Percentiles rank a stretch among this genome's conserved stretches.
These are phyloP conservation scores for Aphidoletes aphidimyza DNA, from an alignment of 2,888 invertebrate species.

Conservation along the genomic window DNA sequence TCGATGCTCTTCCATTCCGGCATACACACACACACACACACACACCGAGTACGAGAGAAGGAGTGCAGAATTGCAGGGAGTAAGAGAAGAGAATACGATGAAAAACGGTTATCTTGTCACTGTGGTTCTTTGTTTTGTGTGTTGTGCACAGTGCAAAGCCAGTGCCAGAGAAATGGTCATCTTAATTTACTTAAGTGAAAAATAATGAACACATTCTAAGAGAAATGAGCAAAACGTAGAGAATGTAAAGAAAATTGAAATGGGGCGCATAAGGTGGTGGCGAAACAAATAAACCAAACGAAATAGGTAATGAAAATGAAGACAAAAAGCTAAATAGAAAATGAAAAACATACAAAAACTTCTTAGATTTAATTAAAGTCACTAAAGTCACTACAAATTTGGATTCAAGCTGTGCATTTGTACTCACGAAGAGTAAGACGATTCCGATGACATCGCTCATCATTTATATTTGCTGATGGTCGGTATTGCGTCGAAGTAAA, in stretches of 20 bases:
- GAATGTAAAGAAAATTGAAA: neutral
- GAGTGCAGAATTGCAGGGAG: neutral
- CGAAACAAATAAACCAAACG: neutral
- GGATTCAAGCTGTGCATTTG: neutral
- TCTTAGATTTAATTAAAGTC: slow-evolving; percentile 52
- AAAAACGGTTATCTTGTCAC: neutral
- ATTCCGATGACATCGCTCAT: slow-evolving; percentile 47
- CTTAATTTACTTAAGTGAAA: slow-evolving; percentile 53
- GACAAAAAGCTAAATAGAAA: slow-evolving; percentile 39
- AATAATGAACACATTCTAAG: slow-evolving; percentile 49
- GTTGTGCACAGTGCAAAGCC: neutral
- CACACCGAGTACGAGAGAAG: neutral
- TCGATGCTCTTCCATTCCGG: neutral
- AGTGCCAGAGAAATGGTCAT: slow-evolving; percentile 34
- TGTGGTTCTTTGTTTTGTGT: neutral
- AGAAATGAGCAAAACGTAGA: neutral
- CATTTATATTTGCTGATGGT: neutral
- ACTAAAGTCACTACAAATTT: neutral
- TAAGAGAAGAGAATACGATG: neutral
- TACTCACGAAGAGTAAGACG: slow-evolving; percentile 31
- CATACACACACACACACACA: neutral
- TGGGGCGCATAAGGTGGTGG: neutral
- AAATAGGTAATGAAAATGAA: slow-evolving; percentile 38
- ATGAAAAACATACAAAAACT: slow-evolving; percentile 51
- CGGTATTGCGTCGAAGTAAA: neutral